phyloP scores from a whole-genome alignment of 1,140 invertebrate species.

The Chionoecetes opilio region DNA sequence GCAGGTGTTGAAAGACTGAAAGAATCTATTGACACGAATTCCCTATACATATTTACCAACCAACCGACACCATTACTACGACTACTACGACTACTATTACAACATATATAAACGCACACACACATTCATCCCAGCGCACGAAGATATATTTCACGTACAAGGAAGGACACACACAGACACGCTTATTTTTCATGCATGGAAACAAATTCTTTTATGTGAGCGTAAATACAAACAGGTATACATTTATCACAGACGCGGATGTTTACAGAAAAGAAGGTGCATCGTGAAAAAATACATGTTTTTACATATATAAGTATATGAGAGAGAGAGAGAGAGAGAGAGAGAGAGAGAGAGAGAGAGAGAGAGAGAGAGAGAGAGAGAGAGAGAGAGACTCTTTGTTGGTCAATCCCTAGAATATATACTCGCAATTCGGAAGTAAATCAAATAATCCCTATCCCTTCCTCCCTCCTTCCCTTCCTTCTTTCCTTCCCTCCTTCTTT shows the following conservation, averaged over 20 bases:
- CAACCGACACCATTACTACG: not conserved
- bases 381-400: not conserved
- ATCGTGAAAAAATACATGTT: not conserved
- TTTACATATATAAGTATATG: not conserved
- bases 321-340: constrained; percentile 25
- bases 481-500: not conserved
- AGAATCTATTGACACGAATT: not conserved
- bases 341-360: constrained; percentile 8
- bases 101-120: too few relatives aligned
- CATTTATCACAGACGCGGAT: not conserved
- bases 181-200: not conserved
- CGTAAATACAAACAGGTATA: not conserved
- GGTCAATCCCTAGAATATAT: not conserved
- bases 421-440: not conserved
- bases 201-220: not conserved
- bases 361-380: constrained; percentile 10
- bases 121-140: not conserved
- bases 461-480: not conserved
- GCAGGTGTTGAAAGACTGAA: not conserved
- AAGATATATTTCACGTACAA: not conserved
- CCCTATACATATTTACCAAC: not conserved
- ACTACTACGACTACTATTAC: not conserved
- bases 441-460: not conserved
- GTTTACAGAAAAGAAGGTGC: not conserved
- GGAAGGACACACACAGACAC: not conserved